Base-by-base conservation (phyloP, 2,888 invertebrate species). In the Sicus ferrugineus region DNA sequence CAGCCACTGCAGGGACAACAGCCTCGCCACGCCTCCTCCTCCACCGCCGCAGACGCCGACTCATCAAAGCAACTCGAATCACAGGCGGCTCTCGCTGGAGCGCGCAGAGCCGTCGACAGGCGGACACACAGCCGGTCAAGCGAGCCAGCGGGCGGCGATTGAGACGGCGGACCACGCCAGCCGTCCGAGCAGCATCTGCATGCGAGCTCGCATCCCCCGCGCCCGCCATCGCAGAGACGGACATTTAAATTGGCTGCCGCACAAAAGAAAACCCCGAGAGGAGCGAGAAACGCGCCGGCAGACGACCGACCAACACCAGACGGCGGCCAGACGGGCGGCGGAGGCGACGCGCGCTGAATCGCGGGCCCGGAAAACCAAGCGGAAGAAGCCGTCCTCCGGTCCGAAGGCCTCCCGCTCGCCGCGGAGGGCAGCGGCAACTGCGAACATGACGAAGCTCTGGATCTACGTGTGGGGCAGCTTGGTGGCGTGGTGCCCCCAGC, bases 401-500 rank as follows among this genome's bases (percentile, higher is more conserved):
- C 16, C 3, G 7, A 54, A 34, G 58, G 50, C 3, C 58, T 48
- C 30, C 61, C 19, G 48, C 58, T 26, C 30, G 61, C 26, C 50
- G 58, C 54, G 21, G 42, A 38, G 26, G 52, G 59, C 56, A 54
- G 59, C 21, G 31, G 19, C 50, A 50, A 31, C 50, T 59, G n/a
- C 23, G 63, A 19, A 46, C 73, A 78, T 77, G 77, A 75, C 75
- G 67, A 78, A 77, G 71, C 75, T 79, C 73, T 79, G 77, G 77
- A 76, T 79, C 61, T 74, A 74, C 73, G 76, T 81, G 68, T 79
- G 79, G 76, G 77, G 77, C 67, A 75, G 77, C 61, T 74, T 80
- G 71, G 75, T 80, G 71, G 75, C 77, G 62, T 83, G 81, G 81
- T 79, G 79, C 74, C 77, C 82, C 65, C 69, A 78, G 69, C 82